Evolutionary conservation across 2,113 vertebrate species (phyloP), one percentile per base, ranked within the genome.

Genomic region (Podilymbus podiceps): DNA sequence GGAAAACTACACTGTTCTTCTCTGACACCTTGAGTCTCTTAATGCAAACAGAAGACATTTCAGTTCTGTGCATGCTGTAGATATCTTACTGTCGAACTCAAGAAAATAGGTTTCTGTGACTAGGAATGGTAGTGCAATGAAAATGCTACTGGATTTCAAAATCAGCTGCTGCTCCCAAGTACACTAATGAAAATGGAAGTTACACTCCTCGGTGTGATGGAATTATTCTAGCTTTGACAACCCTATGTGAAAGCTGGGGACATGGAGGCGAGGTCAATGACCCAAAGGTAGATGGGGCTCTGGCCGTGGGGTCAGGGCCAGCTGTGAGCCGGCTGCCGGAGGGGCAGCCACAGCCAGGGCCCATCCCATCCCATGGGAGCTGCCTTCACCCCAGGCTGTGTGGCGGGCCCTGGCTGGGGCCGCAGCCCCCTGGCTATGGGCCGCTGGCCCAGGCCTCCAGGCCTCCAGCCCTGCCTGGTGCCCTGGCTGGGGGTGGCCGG

Each of bases 401-500:
- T 53, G 1, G 4, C 2, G 1, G 19, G 28, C 28, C 12, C 58
- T 55, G 47, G 19, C n/a, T 1, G 1, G 49, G 80, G 60, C 27
- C 59, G n/a, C 60, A 71, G 33, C 23, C 24, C 31, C 69, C n/a
- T 67, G 47, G 30, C 85, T 40, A 30, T 5, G 33, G 33, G 18
- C 46, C 3, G 3, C 64, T 49, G 50, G 16, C 14, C 23, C 81
- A 66, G 62, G 59, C 23, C 27, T 24, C 23, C 81, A 66, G 62
- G 59, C 23, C 27, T 24, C 44, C 0, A 0, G 67, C 21, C 62
- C 38, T 60, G 25, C 31, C 28, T 2, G 0, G 25, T 71, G 56
- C 55, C 33, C 2, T 3, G 30, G 5, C 11, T 12, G 35, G 9
- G 27, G 4, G 8, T 0, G 0, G 27, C 3, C 4, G 31, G 12